Conservation (phyloP, 2,797 vertebrate genomes). For the Buceros bicornis region DNA sequence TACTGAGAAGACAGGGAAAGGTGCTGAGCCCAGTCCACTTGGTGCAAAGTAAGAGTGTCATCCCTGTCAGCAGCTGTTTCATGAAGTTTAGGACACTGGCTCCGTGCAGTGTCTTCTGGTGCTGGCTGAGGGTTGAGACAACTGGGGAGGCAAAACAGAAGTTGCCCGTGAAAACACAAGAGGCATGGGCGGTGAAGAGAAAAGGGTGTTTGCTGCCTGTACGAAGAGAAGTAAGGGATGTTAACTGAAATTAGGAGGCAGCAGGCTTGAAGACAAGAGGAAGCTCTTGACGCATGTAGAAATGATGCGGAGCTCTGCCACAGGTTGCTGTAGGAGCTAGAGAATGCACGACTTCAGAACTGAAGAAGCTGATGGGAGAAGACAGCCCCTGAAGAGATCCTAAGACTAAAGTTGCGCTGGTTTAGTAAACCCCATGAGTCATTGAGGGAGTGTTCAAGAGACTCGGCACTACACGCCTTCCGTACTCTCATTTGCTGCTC, state of each 20-base stretch:
- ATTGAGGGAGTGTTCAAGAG: neutral
- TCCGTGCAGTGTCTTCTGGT: neutral
- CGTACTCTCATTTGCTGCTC: neutral
- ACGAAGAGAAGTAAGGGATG: neutral
- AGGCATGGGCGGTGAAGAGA: neutral
- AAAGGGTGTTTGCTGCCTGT: neutral
- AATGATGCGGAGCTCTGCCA: fast-evolving
- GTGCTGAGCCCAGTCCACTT: neutral
- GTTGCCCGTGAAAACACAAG: neutral
- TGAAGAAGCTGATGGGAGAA: neutral
- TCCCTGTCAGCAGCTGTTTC: neutral
- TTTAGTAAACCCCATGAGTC: neutral
- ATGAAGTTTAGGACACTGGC: neutral
- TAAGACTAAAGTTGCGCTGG: fast-evolving
- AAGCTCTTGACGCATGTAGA: neutral
- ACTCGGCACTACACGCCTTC: neutral
- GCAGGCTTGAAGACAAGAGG: neutral
- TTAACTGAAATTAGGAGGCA: neutral
- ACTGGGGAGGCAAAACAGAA: neutral
- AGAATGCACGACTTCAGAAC: neutral
- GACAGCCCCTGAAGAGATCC: neutral
- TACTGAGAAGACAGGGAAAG: neutral
- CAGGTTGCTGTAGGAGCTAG: neutral
- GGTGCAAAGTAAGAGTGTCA: neutral
- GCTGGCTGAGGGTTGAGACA: neutral